Evolutionary conservation across 2,797 vertebrate genomes (phyloP).

Genomic region (Buceros bicornis): DNA sequence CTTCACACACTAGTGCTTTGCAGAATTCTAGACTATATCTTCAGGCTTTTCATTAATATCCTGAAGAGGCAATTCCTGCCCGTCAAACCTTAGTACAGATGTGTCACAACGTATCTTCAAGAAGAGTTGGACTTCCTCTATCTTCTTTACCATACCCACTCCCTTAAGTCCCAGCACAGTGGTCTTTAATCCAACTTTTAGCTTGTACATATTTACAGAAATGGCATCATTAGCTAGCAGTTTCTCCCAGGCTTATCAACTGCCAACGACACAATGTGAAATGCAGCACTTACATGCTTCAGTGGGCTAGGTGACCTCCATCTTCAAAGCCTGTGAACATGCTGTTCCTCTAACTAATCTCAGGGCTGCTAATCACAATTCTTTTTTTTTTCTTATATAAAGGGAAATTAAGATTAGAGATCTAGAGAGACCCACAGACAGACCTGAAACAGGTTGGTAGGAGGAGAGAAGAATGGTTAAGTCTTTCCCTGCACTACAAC

Average conservation of each 20-base stretch:
- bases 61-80: background rate
- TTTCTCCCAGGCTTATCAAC: background rate
- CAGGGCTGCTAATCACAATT: background rate
- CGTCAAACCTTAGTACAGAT: background rate
- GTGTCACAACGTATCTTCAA: background rate
- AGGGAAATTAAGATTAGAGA: background rate
- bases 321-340: background rate
- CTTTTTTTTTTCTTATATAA: background rate
- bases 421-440: background rate
- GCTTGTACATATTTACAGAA: background rate
- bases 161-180: accelerated
- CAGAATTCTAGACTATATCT: background rate
- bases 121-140: background rate
- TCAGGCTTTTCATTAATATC: background rate
- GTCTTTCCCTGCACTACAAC: background rate
- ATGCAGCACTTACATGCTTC: constrained; percentile 10
- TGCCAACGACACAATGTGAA: background rate
- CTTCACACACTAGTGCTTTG: background rate
- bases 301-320: constrained; percentile 38
- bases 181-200: background rate
- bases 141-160: background rate
- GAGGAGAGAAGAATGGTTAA: background rate
- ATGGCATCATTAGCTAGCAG: background rate
- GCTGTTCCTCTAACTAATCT: constrained; percentile 18
- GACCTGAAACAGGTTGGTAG: background rate